These are phyloP conservation scores for Malacoraja senta DNA, from an alignment of 2,797 vertebrate species.

Conservation along the genomic window DNA sequence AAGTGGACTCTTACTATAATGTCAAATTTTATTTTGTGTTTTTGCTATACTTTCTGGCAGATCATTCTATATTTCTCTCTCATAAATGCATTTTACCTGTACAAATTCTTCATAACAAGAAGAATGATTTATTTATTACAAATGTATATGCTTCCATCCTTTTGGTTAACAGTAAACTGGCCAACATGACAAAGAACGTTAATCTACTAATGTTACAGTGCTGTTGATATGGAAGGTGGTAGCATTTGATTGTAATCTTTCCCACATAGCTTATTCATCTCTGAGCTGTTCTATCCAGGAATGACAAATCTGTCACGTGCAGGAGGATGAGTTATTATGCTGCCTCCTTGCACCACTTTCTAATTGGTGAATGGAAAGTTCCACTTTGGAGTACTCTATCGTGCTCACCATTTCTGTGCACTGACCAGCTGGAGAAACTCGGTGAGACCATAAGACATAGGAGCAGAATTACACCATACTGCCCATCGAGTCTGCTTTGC, in stretches of 20 bases:
- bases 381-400: background rate
- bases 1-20: background rate
- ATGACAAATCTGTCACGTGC: background rate
- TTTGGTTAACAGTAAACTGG: background rate
- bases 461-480: no score
- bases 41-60: background rate
- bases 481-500: no score
- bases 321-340: background rate
- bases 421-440: background rate
- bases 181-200: background rate
- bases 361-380: background rate
- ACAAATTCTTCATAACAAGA: background rate
- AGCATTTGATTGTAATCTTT: background rate
- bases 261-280: background rate
- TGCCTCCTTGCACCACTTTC: background rate
- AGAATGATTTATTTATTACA: background rate
- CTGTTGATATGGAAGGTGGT: background rate
- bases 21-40: background rate
- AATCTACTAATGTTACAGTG: background rate
- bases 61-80: background rate
- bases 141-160: background rate
- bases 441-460: no score
- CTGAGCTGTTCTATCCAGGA: background rate
- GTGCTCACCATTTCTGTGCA: no score
- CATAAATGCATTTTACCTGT: background rate